Conservation (phyloP, 2,797 vertebrate genomes). For the Lepus townsendii region DNA sequence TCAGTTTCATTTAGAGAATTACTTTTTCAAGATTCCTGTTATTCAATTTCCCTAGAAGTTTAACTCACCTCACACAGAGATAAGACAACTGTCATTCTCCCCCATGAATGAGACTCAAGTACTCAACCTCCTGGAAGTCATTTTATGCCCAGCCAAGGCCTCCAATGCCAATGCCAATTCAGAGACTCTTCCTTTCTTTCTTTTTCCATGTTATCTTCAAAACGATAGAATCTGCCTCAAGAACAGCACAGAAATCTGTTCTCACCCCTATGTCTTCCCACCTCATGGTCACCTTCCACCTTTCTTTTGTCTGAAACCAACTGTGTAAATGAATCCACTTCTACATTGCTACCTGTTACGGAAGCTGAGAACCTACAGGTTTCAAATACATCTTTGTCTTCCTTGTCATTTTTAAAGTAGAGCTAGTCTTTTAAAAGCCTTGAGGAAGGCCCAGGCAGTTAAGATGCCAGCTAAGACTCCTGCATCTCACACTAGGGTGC, state of each 20-base stretch:
- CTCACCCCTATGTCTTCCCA: background rate
- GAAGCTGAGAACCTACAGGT: constrained; percentile 58
- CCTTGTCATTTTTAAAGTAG: constrained; percentile 53
- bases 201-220: constrained; percentile 43
- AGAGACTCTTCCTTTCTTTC: background rate
- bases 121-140: background rate
- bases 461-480: too few relatives aligned
- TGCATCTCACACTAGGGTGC: too few relatives aligned
- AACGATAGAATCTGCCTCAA: constrained; percentile 42
- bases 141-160: background rate
- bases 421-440: constrained; percentile 55
- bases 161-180: background rate
- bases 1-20: constrained; percentile 62
- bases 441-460: too few relatives aligned
- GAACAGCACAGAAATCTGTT: constrained; percentile 59
- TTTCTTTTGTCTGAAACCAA: constrained; percentile 57
- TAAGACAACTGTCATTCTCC: background rate
- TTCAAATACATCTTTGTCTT: constrained; percentile 63
- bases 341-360: constrained; percentile 18
- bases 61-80: background rate
- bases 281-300: background rate
- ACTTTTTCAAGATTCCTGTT: constrained; percentile 53
- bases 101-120: background rate
- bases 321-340: constrained; percentile 51
- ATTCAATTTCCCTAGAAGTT: background rate